These are phyloP conservation scores for Triplophysa siluroides DNA, from an alignment of 2,113 vertebrate species.

Conservation along the genomic window DNA sequence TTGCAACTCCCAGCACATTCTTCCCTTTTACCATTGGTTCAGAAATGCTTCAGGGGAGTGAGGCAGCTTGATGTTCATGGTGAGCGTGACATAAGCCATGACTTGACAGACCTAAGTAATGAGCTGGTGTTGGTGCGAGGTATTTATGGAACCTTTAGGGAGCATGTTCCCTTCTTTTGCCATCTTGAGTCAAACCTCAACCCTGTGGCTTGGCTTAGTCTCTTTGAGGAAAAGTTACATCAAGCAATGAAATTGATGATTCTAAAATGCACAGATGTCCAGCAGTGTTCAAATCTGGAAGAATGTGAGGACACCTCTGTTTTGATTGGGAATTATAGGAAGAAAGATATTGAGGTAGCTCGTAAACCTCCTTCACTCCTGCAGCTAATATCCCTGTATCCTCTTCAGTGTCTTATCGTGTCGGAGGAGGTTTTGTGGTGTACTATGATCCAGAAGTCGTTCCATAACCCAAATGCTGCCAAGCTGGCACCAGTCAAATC, in stretches of 20 bases:
- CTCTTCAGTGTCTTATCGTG: conserved; percentile 81
- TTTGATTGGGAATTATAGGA: neutral
- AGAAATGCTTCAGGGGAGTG: conserved; percentile 77
- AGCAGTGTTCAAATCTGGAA: conserved; percentile 39
- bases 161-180: conserved; percentile 69
- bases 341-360: neutral
- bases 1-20: conserved; percentile 57
- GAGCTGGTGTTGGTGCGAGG: conserved; percentile 60
- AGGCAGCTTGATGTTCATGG: conserved; percentile 63
- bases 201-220: conserved; percentile 72
- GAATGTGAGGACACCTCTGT: neutral
- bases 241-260: conserved; percentile 64
- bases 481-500: conserved; percentile 58
- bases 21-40: conserved; percentile 67
- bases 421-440: conserved; percentile 78
- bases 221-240: conserved; percentile 74
- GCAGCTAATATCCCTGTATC: conserved; percentile 68
- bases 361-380: conserved; percentile 45
- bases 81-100: neutral
- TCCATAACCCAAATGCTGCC: conserved; percentile 51
- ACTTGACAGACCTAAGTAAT: conserved; percentile 17
- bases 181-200: conserved; percentile 64
- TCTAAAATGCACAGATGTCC: conserved; percentile 64
- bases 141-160: conserved; percentile 68
- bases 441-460: conserved; percentile 58